These are phyloP conservation scores for Xanthorhoe designata DNA, from an alignment of 2,888 invertebrate genomes.

Conservation along the genomic window DNA sequence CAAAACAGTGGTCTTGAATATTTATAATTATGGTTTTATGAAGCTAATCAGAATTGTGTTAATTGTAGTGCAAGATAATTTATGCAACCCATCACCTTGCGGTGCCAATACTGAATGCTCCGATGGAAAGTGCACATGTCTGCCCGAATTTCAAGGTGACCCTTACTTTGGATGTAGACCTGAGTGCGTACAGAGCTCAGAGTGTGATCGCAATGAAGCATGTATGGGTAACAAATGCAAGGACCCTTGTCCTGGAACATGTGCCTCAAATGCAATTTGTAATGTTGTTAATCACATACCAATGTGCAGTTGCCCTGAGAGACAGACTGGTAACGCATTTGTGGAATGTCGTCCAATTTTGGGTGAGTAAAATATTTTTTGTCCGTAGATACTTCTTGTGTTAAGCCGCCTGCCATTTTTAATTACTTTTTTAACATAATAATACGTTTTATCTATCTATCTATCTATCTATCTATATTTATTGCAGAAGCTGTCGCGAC, in stretches of 20 bases:
- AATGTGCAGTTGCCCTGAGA: slow-evolving; percentile 86
- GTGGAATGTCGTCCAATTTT: slow-evolving; percentile 84
- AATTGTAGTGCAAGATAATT: slow-evolving; percentile 79
- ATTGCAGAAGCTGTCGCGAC: slow-evolving; percentile 79
- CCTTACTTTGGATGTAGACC: slow-evolving; percentile 91
- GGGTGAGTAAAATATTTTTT: slow-evolving; percentile 65
- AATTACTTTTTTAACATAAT: background rate
- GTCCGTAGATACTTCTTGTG: background rate
- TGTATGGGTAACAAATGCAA: slow-evolving; percentile 91
- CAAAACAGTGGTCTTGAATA: background rate
- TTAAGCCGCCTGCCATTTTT: background rate
- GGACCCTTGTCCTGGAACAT: slow-evolving; percentile 92
- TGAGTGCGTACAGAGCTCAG: slow-evolving; percentile 91
- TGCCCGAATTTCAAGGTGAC: slow-evolving; percentile 91
- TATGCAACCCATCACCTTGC: slow-evolving; percentile 88
- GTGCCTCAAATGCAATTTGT: slow-evolving; percentile 90
- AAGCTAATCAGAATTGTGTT: slow-evolving; percentile 27
- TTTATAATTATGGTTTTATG: background rate
- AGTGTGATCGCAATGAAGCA: slow-evolving; percentile 89
- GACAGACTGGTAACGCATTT: slow-evolving; percentile 90
- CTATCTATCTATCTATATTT: too few relatives aligned
- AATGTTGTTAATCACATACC: slow-evolving; percentile 88
- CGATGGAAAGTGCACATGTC: slow-evolving; percentile 89
- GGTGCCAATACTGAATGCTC: slow-evolving; percentile 90
- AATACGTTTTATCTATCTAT: too few relatives aligned